phyloP scores from a whole-genome alignment of 2,113 vertebrate species.

The Dasyprocta punctata region DNA sequence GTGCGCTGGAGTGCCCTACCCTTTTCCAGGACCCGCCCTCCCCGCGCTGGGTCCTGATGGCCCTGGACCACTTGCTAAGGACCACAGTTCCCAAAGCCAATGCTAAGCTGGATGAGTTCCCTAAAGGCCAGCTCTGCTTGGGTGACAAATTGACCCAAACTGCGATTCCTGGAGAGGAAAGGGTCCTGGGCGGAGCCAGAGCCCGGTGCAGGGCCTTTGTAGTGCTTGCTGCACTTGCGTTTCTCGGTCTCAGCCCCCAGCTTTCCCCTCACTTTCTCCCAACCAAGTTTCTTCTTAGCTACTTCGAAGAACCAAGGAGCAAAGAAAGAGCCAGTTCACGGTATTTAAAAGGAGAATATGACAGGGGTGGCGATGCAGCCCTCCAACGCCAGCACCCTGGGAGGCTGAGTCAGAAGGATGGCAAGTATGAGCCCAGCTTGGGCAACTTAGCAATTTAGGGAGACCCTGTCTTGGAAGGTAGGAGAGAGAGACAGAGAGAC shows the following conservation, averaged over 20 bases:
- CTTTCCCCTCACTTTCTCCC: not conserved
- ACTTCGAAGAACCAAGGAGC: no score
- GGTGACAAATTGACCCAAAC: not conserved
- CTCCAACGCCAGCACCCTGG: not conserved
- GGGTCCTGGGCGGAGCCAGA: not conserved
- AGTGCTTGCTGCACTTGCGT: not conserved
- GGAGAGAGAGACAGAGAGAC: not conserved
- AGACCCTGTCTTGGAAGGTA: not conserved
- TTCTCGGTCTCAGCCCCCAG: not conserved
- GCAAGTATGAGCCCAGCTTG: not conserved
- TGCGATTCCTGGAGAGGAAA: not conserved
- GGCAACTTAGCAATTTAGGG: not conserved
- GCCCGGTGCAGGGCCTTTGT: not conserved
- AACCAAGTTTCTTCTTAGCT: not conserved
- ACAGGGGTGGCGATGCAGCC: not conserved
- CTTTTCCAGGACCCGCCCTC: fast-evolving
- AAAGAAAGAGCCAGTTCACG: not conserved
- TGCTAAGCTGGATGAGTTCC: not conserved
- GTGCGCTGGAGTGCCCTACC: not conserved
- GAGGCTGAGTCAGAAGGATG: not conserved
- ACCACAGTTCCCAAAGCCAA: not conserved
- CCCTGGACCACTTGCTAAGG: not conserved
- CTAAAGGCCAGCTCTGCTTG: not conserved
- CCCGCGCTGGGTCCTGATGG: fast-evolving
- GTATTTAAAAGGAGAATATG: not conserved